A percentile compares a stretch with the other conserved stretches of the same genome.
Evolutionary conservation across 2,888 invertebrate genomes (phyloP).

Genomic region (Drosophila algonquin): DNA sequence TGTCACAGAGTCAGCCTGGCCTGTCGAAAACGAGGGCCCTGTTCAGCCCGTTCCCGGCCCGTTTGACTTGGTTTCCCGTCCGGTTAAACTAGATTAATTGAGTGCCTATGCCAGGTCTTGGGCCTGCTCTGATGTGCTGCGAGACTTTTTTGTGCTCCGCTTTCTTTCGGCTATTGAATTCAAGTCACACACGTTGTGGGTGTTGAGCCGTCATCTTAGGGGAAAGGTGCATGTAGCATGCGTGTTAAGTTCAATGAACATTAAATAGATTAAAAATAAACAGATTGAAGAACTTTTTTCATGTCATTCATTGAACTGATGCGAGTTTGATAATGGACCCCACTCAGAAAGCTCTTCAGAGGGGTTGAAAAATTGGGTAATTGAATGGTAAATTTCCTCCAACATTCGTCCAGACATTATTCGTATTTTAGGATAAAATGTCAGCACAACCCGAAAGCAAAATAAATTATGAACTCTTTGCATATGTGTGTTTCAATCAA

Average conservation of each 20-base stretch:
- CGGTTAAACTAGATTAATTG: constrained; percentile 81
- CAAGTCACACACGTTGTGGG: constrained; percentile 66
- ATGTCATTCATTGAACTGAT: constrained; percentile 52
- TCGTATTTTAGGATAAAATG: neutral
- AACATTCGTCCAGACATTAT: constrained; percentile 10
- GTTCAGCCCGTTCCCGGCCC: constrained; percentile 25
- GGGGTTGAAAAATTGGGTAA: constrained; percentile 17
- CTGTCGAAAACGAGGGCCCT: constrained; percentile 16
- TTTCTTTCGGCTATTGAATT: constrained; percentile 55
- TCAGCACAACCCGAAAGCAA: constrained; percentile 7
- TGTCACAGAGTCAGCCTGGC: constrained; percentile 59
- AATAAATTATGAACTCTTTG: constrained; percentile 34
- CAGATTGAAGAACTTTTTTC: constrained; percentile 35
- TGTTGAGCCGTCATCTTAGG: constrained; percentile 45
- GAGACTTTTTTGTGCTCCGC: constrained; percentile 40
- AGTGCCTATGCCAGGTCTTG: constrained; percentile 53
- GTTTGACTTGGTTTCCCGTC: constrained; percentile 64
- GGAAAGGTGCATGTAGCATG: constrained; percentile 48
- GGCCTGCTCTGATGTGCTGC: constrained; percentile 5
- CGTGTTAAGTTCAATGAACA: constrained; percentile 73
- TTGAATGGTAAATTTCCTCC: constrained; percentile 9
- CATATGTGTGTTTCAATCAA: constrained; percentile 21
- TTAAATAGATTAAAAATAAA: constrained; percentile 69
- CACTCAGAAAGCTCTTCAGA: neutral
- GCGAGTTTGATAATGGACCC: constrained; percentile 30